Base-by-base conservation (phyloP, 2,888 invertebrate genomes). In the Sesia apiformis region DNA sequence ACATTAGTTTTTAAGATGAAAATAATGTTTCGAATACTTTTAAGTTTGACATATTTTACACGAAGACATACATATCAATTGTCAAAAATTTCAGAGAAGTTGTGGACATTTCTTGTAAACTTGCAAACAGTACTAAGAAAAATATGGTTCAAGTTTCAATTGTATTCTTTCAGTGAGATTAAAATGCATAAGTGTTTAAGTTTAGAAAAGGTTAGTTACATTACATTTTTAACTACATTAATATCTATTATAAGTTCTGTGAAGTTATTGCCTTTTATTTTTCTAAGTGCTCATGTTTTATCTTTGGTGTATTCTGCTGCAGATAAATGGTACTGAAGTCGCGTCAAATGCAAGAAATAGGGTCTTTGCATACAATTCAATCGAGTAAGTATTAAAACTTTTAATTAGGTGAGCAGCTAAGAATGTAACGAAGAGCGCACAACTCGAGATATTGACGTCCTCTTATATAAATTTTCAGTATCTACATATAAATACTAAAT, bases 101-200 rank as follows among this genome's bases (percentile, higher is more conserved):
- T 78, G 73, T 76, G 78, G 73, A 70, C 67, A 70, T 74, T 79
- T 72, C 58, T 78, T 64, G 61, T 70, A 65, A 68, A 67, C 60
- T 63, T 81, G 66, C 77, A 78, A 79, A 74, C 70, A 73, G 69
- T 78, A 63, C 56, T 81, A 60, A 65, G 59, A 66, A 59, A 78
- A 85, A 72, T 79, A 87, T 87, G 86, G 76, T 76, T 69, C 64
- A 63, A 66, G 62, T 79, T 74, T 50, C 23, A 23, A 23, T 23
- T 23, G 23, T 23, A 23, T 23, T 80, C 70, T 57, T 80, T 82
- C 72, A 71, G 65, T 74, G 76, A 79, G 60, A 68, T 80, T 81
- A 86, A 87, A 83, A 88, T 88, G 87, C 71, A 77, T 76, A 86
- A 73, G 65, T 79, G 82, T 71, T 64, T 64, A 57, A 86, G 84